These are phyloP conservation scores for Phragmatobia fuliginosa DNA, from an alignment of 2,888 invertebrate genomes.

Conservation along the genomic window DNA sequence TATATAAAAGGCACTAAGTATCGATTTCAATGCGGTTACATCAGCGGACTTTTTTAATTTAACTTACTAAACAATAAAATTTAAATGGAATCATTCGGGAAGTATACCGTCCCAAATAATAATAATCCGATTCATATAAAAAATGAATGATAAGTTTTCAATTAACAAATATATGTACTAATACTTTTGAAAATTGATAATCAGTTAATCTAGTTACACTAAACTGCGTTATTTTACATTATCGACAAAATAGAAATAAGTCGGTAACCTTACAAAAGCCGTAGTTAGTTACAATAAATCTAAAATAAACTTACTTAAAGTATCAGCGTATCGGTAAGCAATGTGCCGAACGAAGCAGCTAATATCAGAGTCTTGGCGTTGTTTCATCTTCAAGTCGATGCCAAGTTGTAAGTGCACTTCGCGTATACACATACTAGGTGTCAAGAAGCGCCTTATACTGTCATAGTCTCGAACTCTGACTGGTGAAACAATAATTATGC, in stretches of 20 bases:
- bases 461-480: slow-evolving; percentile 76
- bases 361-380: slow-evolving; percentile 75
- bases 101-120: too few relatives aligned
- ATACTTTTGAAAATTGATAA: too few relatives aligned
- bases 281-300: background rate
- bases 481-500: slow-evolving; percentile 35
- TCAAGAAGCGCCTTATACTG: slow-evolving; percentile 69
- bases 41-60: too few relatives aligned
- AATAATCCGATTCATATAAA: too few relatives aligned
- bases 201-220: too few relatives aligned
- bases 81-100: too few relatives aligned
- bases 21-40: too few relatives aligned
- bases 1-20: too few relatives aligned
- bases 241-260: background rate
- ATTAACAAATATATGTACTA: too few relatives aligned
- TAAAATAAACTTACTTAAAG: slow-evolving; percentile 58
- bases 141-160: too few relatives aligned
- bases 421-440: slow-evolving; percentile 73
- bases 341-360: slow-evolving; percentile 74
- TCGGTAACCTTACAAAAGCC: background rate
- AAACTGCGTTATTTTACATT: too few relatives aligned
- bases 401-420: slow-evolving; percentile 71
- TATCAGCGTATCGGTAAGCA: slow-evolving; percentile 64
- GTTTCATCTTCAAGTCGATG: slow-evolving; percentile 64
- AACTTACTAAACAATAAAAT: too few relatives aligned